A percentile compares a stretch with the other conserved stretches of the same genome.
phyloP scores from a whole-genome alignment of 2,888 invertebrate genomes.

The Ichneumoninae sp. region DNA sequence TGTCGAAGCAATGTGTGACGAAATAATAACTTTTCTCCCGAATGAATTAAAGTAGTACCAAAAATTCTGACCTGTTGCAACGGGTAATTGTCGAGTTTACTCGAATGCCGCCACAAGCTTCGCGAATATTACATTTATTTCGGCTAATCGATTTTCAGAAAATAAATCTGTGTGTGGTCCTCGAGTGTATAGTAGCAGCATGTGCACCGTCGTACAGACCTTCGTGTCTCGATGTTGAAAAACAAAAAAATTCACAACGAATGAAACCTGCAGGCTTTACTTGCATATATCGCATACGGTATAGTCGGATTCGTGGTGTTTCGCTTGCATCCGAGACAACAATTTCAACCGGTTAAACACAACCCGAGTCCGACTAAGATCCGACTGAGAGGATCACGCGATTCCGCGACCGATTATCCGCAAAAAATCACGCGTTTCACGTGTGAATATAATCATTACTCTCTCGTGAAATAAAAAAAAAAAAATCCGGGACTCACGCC shows the following conservation, averaged over 20 bases:
- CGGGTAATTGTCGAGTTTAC: constrained; percentile 10
- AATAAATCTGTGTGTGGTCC: constrained; percentile 28
- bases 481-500: neutral
- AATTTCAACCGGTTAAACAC: constrained; percentile 5
- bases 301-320: constrained; percentile 17
- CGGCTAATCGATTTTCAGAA: constrained; percentile 20
- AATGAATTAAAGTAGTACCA: neutral
- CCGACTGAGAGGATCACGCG: constrained; percentile 10
- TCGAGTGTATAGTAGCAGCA: neutral
- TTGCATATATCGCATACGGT: neutral
- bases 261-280: constrained; percentile 6
- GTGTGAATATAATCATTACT: constrained; percentile 4
- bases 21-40: neutral
- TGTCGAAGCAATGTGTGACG: neutral
- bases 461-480: neutral
- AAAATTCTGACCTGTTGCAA: neutral
- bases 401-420: neutral
- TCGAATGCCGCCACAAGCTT: neutral
- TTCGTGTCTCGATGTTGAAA: constrained; percentile 32
- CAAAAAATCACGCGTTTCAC: neutral
- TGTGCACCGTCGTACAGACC: neutral
- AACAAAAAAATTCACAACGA: constrained; percentile 18
- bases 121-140: constrained; percentile 8
- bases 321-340: constrained; percentile 1
- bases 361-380: neutral